Base-by-base conservation (phyloP, 2,113 vertebrate species). In the Sminthopsis crassicaudata region DNA sequence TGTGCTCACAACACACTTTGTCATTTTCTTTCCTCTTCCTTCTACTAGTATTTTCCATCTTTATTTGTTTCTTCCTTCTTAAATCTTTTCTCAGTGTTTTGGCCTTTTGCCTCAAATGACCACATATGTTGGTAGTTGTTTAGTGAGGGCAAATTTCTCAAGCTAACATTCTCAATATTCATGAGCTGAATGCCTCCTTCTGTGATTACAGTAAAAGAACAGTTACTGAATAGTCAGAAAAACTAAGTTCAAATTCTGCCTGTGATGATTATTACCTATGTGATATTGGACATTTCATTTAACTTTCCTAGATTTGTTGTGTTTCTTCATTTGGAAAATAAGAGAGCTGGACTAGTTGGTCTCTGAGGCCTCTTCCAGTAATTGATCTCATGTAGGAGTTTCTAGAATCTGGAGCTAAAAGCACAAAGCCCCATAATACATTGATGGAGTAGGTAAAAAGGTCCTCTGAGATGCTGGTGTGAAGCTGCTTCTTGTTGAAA, bases 21-120 rank as follows among this genome's bases (percentile, higher is more conserved):
- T 96, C 93, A 94, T 93, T 91, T 95, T 55, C 42, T 46, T 57
- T 96, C 94, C 94, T 60, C 90, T 67, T 95, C 89, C 54, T 94
- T 96, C n/a, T 92, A 30, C 46, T 91, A 0, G 2, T 16, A 10
- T 67, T 67, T 27, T 67, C 60, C 60, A 36, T 36, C 60, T 36
- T 36, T 67, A 67, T 36, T 36, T 89, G 27, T 92, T 46, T 92
- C 16, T 93, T 19, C 25, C 24, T 94, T 36, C 92, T 9, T 92
- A 23, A 26, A 53, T n/a, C 1, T 92, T 54, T 96, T 60, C 52
- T 92, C 30, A 11, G 92, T 16, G 91, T 27, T 88, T 42, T 36
- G 12, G 30, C 0, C 36, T 51, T 67, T 89, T 92, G 4, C 46
- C 96, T 94, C 92, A 95, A 94, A 84, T 95, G 89, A 46, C 24